phyloP scores from a whole-genome alignment of 2,888 invertebrate species.

The Calliphora vomitoria region DNA sequence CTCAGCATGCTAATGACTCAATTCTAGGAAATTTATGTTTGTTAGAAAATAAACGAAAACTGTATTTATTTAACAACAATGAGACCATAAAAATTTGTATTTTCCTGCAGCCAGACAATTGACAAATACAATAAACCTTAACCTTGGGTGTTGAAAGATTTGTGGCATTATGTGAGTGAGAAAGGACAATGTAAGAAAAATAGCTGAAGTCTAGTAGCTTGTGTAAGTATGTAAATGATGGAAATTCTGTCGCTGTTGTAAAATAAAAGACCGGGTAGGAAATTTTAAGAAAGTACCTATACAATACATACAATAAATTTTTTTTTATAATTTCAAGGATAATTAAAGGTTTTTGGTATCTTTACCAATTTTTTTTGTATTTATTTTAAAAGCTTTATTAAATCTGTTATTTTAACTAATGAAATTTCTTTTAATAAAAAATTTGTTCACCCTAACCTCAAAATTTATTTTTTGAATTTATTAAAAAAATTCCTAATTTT shows the following conservation, averaged over 20 bases:
- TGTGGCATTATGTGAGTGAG: no score
- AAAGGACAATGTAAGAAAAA: slow-evolving; percentile 28
- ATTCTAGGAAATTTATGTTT: slow-evolving; percentile 47
- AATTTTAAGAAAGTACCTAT: slow-evolving; percentile 1
- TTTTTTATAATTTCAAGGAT: no score
- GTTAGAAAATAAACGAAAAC: slow-evolving; percentile 19
- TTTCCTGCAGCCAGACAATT: slow-evolving; percentile 18
- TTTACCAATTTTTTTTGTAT: no score
- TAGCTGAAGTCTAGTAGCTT: neutral
- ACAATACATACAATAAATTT: no score
- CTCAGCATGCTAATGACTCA: slow-evolving; percentile 60
- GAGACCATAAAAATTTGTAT: slow-evolving; percentile 44
- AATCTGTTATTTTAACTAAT: no score
- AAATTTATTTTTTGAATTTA: no score
- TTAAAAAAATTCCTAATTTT: no score
- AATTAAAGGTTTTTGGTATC: no score
- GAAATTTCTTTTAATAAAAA: neutral
- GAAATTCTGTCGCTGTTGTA: slow-evolving; percentile 7
- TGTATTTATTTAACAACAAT: slow-evolving; percentile 43
- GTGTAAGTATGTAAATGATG: neutral
- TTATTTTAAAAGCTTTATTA: no score
- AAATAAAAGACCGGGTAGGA: slow-evolving; percentile 23
- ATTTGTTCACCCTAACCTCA: neutral
- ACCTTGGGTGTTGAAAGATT: slow-evolving; percentile 64
- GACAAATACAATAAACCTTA: slow-evolving; percentile 31